Percentiles rank a stretch among this genome's conserved stretches.
Evolutionary conservation across 2,113 vertebrate genomes (phyloP).

Genomic region (Falco punctatus): DNA sequence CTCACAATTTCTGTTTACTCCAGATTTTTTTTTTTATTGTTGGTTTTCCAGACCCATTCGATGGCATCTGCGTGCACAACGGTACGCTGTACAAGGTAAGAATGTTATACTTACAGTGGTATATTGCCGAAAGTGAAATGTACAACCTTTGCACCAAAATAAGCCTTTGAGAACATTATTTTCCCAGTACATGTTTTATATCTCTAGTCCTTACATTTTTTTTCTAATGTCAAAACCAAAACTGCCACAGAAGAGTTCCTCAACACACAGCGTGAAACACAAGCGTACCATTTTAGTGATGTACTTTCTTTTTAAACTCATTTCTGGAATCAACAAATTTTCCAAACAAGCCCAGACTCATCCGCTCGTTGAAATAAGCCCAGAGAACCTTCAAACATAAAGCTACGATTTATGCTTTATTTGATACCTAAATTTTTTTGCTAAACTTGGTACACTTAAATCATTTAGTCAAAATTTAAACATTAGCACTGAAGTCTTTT

Average conservation of each 20-base stretch:
- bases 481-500: background rate
- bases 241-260: background rate
- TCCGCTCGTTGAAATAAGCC: background rate
- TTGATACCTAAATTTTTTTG: background rate
- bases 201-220: background rate
- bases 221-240: background rate
- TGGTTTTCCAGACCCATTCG: constrained; percentile 71
- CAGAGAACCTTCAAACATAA: background rate
- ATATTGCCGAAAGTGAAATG: background rate
- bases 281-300: background rate
- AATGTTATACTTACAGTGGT: background rate
- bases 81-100: constrained; percentile 75
- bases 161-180: background rate
- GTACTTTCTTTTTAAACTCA: background rate
- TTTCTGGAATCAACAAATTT: background rate
- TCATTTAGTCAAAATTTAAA: background rate
- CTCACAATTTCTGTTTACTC: background rate
- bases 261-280: background rate
- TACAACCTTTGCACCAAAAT: background rate
- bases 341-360: background rate
- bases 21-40: background rate
- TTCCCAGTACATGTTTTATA: background rate
- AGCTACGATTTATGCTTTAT: background rate
- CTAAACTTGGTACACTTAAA: background rate
- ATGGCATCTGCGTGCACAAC: constrained; percentile 72